Conservation (phyloP, 2,113 vertebrate species). For the Cyanoderma ruficeps region DNA sequence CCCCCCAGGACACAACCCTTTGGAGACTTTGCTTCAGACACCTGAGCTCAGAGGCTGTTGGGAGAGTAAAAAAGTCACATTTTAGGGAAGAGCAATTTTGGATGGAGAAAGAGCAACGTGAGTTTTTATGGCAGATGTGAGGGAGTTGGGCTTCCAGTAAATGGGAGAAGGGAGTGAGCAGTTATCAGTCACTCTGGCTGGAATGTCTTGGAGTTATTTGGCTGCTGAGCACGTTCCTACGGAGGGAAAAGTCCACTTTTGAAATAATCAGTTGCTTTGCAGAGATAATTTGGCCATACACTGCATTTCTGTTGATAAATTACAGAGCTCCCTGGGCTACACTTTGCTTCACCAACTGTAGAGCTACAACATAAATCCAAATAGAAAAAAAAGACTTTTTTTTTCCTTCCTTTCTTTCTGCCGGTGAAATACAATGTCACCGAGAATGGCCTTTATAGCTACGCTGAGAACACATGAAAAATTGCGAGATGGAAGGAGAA, state of each 20-base stretch:
- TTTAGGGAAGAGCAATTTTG: neutral
- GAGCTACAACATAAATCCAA: slow-evolving; percentile 39
- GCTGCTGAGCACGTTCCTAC: neutral
- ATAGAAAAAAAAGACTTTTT: neutral
- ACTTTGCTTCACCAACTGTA: slow-evolving; percentile 28
- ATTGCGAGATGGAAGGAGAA: neutral
- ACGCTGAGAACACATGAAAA: neutral
- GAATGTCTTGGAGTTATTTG: slow-evolving; percentile 17
- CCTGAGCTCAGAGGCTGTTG: neutral
- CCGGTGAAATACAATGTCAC: neutral
- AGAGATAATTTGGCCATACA: neutral
- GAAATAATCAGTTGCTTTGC: slow-evolving; percentile 15
- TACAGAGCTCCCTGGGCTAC: slow-evolving; percentile 4
- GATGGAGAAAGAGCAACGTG: neutral
- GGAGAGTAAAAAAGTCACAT: neutral
- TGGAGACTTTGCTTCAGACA: neutral
- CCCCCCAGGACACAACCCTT: neutral
- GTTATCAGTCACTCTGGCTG: neutral
- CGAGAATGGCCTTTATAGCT: slow-evolving; percentile 2
- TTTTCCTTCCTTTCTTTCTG: neutral
- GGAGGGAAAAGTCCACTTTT: slow-evolving; percentile 18
- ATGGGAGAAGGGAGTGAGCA: slow-evolving; percentile 13
- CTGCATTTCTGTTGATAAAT: neutral
- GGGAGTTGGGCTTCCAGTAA: neutral
- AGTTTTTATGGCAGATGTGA: neutral